Percentiles rank a stretch among this genome's conserved stretches.
phyloP scores from a whole-genome alignment of 2,888 invertebrate genomes.

The Therioaphis trifolii region DNA sequence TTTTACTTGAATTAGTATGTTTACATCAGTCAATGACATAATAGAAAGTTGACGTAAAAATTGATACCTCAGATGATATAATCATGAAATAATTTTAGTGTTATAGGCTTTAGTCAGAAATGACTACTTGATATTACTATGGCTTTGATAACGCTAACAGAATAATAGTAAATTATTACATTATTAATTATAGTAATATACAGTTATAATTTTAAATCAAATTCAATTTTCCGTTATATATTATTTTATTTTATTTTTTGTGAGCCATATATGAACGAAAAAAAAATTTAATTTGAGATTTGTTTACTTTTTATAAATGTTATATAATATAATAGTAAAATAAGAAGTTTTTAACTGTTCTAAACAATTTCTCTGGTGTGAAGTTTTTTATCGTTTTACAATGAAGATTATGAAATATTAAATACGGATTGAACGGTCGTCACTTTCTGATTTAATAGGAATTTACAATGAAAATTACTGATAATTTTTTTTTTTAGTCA shows the following conservation, averaged over 20 bases:
- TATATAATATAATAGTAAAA: background rate
- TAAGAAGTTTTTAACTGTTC: background rate
- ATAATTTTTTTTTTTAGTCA: background rate
- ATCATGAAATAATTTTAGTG: too few species aligned
- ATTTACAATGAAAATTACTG: background rate
- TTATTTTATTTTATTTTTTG: background rate
- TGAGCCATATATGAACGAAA: too few species aligned
- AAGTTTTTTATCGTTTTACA: background rate
- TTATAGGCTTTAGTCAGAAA: background rate
- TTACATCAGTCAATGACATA: too few species aligned
- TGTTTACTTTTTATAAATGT: background rate
- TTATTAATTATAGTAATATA: too few species aligned
- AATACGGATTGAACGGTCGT: background rate
- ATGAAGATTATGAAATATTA: background rate
- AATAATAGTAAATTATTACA: too few species aligned
- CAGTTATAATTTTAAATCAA: too few species aligned
- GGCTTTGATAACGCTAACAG: background rate
- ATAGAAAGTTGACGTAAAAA: too few species aligned
- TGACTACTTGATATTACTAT: background rate
- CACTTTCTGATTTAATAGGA: background rate
- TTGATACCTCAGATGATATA: too few species aligned
- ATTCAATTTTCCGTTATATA: too few species aligned
- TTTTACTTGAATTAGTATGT: too few species aligned
- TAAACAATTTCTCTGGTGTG: background rate
- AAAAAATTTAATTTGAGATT: background rate